These are phyloP conservation scores for Nemopilema nomurai DNA, from an alignment of 30 jellyfish, hydroid and myxozoan species.

Conservation along the genomic window DNA sequence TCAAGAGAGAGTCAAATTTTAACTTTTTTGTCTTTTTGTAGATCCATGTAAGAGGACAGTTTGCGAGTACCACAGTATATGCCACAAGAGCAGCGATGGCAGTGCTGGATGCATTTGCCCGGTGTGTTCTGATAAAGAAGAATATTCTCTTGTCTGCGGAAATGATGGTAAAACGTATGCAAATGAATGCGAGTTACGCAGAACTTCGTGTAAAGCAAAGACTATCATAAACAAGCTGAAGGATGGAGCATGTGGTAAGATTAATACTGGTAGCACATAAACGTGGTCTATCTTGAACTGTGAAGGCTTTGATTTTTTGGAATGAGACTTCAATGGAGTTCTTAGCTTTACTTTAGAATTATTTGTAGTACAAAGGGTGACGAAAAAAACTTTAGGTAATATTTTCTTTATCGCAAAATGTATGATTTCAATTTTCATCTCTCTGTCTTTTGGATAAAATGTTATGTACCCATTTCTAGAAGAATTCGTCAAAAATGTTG, in stretches of 20 bases:
- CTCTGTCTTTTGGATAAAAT: too few species aligned
- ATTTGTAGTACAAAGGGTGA: too few species aligned
- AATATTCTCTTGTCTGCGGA: conserved; percentile 77
- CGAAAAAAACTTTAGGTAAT: too few species aligned
- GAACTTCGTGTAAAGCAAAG: conserved; percentile 43
- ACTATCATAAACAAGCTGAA: conserved; percentile 17
- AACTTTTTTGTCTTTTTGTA: conserved; percentile 8
- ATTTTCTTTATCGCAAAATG: too few species aligned
- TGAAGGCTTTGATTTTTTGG: too few species aligned
- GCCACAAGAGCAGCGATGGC: conserved; percentile 46
- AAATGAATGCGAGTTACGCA: conserved; percentile 58
- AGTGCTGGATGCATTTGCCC: conserved; percentile 77
- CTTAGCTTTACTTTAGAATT: too few species aligned
- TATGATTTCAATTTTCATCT: too few species aligned
- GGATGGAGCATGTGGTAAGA: conserved; percentile 79
- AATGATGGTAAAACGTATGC: conserved; percentile 81
- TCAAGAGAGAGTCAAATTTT: too few species aligned
- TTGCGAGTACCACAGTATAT: conserved; percentile 51
- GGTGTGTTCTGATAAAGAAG: conserved; percentile 9
- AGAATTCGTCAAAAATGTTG: too few species aligned
- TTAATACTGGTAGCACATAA: too few species aligned
- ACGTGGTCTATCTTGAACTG: neutral
- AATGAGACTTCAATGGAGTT: too few species aligned
- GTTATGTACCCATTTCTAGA: too few species aligned
- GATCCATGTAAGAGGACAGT: conserved; percentile 63